These are phyloP conservation scores for Aphrophora alni DNA, from an alignment of 2,888 invertebrate genomes.

Conservation along the genomic window DNA sequence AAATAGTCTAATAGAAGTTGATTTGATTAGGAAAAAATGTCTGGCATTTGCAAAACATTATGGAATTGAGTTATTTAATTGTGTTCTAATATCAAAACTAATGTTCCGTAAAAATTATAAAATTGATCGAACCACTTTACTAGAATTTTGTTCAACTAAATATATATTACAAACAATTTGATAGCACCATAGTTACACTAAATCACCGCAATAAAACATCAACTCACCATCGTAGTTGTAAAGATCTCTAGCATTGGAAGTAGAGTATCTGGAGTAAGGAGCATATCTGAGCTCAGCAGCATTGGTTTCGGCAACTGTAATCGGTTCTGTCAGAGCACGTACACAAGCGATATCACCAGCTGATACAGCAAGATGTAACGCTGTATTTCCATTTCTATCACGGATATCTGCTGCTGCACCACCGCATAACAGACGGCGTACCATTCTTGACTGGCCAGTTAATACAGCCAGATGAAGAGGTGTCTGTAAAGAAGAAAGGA, in stretches of 20 bases:
- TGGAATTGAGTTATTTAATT: too few relatives aligned
- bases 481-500: slow-evolving; percentile 61
- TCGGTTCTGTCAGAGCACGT: slow-evolving; percentile 66
- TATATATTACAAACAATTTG: too few relatives aligned
- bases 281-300: slow-evolving; percentile 65
- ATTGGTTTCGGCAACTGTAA: slow-evolving; percentile 55
- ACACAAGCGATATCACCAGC: slow-evolving; percentile 74
- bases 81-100: too few relatives aligned
- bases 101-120: too few relatives aligned
- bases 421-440: slow-evolving; percentile 77
- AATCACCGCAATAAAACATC: too few relatives aligned
- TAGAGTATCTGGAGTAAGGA: slow-evolving; percentile 29
- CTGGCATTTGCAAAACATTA: too few relatives aligned
- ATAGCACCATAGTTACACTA: too few relatives aligned
- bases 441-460: slow-evolving; percentile 75
- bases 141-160: too few relatives aligned
- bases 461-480: slow-evolving; percentile 88
- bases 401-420: slow-evolving; percentile 72
- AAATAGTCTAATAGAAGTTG: too few relatives aligned
- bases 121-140: too few relatives aligned
- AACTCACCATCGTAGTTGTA: slow-evolving; percentile 47
- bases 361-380: slow-evolving; percentile 82
- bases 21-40: too few relatives aligned
- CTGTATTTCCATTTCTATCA: slow-evolving; percentile 82
- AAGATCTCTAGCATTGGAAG: slow-evolving; percentile 39